These are phyloP conservation scores for Bufo bufo DNA, from an alignment of 2,113 vertebrate species.

Conservation along the genomic window DNA sequence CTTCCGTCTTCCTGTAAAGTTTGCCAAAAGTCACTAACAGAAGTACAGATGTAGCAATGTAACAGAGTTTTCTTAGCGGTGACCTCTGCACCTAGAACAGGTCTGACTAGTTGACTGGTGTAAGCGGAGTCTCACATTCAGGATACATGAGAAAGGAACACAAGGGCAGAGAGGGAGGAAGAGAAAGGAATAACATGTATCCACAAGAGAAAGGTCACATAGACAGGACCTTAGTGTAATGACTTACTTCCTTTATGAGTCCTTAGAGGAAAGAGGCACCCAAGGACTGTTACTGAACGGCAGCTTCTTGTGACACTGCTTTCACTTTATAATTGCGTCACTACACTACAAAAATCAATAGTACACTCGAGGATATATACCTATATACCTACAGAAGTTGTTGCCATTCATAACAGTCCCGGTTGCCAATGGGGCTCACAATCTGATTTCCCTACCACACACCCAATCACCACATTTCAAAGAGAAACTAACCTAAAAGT, in stretches of 20 bases:
- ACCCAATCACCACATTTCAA: no score
- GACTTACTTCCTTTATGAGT: constrained; percentile 49
- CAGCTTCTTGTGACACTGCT: not conserved
- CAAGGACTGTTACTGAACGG: not conserved
- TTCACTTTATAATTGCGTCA: not conserved
- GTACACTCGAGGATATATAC: no score
- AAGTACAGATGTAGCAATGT: no score
- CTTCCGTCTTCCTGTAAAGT: constrained; percentile 41
- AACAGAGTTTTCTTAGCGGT: constrained; percentile 1
- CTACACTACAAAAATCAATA: no score
- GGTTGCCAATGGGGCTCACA: no score
- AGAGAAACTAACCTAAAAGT: no score
- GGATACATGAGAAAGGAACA: not conserved
- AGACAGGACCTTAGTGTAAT: constrained; percentile 49
- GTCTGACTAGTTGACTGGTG: constrained; percentile 26
- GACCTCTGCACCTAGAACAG: constrained; percentile 41
- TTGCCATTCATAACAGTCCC: no score
- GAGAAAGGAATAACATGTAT: not conserved
- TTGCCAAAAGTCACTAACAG: constrained; percentile 33
- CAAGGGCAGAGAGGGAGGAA: not conserved
- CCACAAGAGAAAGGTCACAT: constrained; percentile 39
- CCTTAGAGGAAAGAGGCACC: constrained; percentile 35
- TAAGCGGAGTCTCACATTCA: constrained; percentile 2
- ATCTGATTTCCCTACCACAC: no score
- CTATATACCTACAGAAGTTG: no score